These are phyloP conservation scores for Takifugu ocellatus DNA, from an alignment of 2,797 vertebrate species.

Conservation along the genomic window DNA sequence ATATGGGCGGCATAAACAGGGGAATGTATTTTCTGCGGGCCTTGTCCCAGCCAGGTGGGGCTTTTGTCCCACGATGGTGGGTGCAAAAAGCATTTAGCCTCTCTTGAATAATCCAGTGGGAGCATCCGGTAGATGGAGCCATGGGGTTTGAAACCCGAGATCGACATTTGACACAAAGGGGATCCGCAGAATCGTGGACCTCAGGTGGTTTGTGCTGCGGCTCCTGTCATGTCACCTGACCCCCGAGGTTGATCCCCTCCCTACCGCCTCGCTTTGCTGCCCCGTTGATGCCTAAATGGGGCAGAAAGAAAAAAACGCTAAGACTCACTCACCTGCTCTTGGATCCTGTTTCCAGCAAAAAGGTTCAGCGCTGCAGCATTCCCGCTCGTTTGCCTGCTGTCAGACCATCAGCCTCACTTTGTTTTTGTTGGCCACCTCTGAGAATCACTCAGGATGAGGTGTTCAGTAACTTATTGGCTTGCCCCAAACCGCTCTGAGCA, in stretches of 20 bases:
- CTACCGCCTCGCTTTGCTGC: constrained; percentile 15
- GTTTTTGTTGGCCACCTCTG: constrained; percentile 46
- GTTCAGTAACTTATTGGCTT: constrained; percentile 69
- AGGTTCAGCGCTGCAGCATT: no score
- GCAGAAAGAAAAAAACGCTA: constrained; percentile 4
- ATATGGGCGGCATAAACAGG: neutral
- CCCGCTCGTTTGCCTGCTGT: constrained; percentile 24
- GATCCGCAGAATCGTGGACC: constrained; percentile 55
- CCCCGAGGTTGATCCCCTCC: constrained; percentile 33
- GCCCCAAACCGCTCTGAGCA: constrained; percentile 72
- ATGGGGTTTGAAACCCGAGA: constrained; percentile 69
- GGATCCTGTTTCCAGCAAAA: no score
- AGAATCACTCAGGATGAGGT: neutral
- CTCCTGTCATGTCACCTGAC: constrained; percentile 60
- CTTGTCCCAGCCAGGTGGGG: constrained; percentile 56
- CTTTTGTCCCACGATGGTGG: constrained; percentile 68
- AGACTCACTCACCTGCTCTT: neutral
- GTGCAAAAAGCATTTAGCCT: constrained; percentile 78
- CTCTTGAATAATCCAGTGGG: constrained; percentile 79
- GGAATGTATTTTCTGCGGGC: neutral
- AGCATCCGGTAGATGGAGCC: constrained; percentile 71
- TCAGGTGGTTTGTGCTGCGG: constrained; percentile 53
- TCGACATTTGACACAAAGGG: constrained; percentile 68
- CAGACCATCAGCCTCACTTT: constrained; percentile 56
- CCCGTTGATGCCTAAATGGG: constrained; percentile 35